These are phyloP conservation scores for Athene noctua DNA, from an alignment of 2,113 vertebrate genomes.

Conservation along the genomic window DNA sequence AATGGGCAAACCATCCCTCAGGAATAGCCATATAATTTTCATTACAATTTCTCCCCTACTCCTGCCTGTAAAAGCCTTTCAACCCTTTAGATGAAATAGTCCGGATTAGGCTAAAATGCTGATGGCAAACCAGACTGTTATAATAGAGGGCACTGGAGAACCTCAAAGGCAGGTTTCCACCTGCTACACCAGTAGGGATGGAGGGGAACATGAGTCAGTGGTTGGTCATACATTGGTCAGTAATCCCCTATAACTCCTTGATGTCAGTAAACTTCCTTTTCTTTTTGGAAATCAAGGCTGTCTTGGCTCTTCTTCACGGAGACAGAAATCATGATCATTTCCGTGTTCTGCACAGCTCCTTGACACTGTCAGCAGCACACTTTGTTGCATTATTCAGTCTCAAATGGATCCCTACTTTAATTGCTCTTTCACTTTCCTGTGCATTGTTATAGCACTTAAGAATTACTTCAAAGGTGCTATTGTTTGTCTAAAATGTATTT, in stretches of 20 bases:
- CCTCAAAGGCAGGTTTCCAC: neutral
- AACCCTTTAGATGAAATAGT: neutral
- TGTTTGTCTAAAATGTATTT: neutral
- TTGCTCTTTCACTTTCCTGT: neutral
- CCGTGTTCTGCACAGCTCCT: neutral
- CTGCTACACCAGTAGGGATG: neutral
- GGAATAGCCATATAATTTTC: fast-evolving
- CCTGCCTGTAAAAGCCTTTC: neutral
- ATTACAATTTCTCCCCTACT: neutral
- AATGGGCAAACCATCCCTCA: neutral
- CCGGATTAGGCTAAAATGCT: neutral
- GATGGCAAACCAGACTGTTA: neutral
- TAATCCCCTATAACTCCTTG: neutral
- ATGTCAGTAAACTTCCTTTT: neutral
- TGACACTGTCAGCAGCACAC: neutral
- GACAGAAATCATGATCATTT: neutral
- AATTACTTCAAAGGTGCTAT: slow-evolving; percentile 6
- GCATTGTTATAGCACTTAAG: neutral
- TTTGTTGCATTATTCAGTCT: neutral
- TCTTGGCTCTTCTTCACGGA: neutral
- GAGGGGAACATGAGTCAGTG: neutral
- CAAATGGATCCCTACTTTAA: slow-evolving; percentile 13
- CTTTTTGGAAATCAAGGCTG: neutral
- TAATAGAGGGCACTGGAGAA: neutral
- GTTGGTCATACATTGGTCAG: neutral